Evolutionary conservation across 1,140 invertebrate species (phyloP), one percentile per base, ranked within the genome.

Genomic region (Drosophila suzukii): DNA sequence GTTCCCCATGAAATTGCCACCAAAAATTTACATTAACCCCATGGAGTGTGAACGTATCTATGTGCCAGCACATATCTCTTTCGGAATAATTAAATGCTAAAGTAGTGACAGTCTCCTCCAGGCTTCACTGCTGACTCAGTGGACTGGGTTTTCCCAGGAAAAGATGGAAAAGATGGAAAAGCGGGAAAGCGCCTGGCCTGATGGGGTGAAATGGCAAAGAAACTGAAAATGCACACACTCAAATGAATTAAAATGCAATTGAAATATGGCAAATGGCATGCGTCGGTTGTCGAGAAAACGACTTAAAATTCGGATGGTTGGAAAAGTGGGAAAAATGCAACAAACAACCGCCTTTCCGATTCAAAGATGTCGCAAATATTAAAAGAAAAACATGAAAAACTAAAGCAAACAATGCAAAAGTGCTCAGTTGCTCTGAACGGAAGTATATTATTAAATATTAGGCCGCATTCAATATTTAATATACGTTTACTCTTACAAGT

Each of bases 181-280:
- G 49, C 49, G 32, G 32, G 27, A 27, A 27, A 27, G 27, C 27
- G 67, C 58, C 62, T 75, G 76, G 43, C 70, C 59, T 54, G 47
- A 71, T 75, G 67, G 81, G 72, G 58, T 75, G 66, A 83, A 83
- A 75, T 83, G 50, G 81, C 54, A 79, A 60, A 62, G 66, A 72
- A 79, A 67, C 66, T 71, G 50, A 61, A 79, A 55, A 68, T 68
- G 70, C 63, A 74, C 56, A 70, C 63, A 83, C 75, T 70, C 56
- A 72, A 79, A 76, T 60, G 81, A 81, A 85, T 85, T 77, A 75
- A 85, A 85, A 78, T 78, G 74, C 77, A 78, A 81, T 85, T 85
- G 74, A 85, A 81, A 85, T 81, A 81, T 85, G 55, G 77, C 73
- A 77, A 84, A 74, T 81, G 73, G 67, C 81, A 84, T 81, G 78